Evolutionary conservation across 2,113 vertebrate genomes (phyloP), one percentile per base, ranked within the genome.

Genomic region (Bubo bubo): DNA sequence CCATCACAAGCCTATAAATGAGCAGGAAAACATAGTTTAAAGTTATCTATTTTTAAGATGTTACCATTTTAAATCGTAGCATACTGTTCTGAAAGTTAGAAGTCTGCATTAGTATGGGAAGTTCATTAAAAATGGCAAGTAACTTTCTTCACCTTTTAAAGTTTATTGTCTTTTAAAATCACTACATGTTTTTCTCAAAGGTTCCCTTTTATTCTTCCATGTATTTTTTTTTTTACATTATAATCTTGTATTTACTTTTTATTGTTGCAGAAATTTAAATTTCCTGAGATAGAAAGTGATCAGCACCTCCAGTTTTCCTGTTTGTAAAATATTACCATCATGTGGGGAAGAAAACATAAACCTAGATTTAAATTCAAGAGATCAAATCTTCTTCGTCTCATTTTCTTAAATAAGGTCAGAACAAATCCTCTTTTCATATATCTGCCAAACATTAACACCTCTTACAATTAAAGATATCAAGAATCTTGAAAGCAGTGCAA

Each of bases 1-100:
- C 15, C 41, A 86, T 8, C 7, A 12, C 10, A 3, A 87, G 14
- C 27, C 20, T 77, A 64, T 6, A 73, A 92, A 83, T 14, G 4
- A 86, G 13, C 14, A 80, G 20, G 7, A 60, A 74, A 74, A 66
- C 5, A 62, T 0, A 68, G 8, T 35, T 91, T 27, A 14, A 82
- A 77, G 80, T 35, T 0, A 59, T 3, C 6, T 39, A 0, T 6
- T 80, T 76, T 74, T 16, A 21, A 59, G 72, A 53, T 22, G 1
- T 43, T 62, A 39, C 18, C 13, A n/a, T 74, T 83, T 62, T 50
- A 76, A 86, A 56, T 20, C 19, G 79, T 45, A 76, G 7, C 20
- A 60, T 45, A 52, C 14, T 24, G 19, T 82, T 83, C 20, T 17
- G 39, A 87, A 87, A 82, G 47, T 39, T 28, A 49, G 39, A 90